Percentiles rank a stretch among this genome's conserved stretches.
These are phyloP conservation scores for Drosophila navojoa DNA, from an alignment of 1,140 invertebrate species.

Conservation along the genomic window DNA sequence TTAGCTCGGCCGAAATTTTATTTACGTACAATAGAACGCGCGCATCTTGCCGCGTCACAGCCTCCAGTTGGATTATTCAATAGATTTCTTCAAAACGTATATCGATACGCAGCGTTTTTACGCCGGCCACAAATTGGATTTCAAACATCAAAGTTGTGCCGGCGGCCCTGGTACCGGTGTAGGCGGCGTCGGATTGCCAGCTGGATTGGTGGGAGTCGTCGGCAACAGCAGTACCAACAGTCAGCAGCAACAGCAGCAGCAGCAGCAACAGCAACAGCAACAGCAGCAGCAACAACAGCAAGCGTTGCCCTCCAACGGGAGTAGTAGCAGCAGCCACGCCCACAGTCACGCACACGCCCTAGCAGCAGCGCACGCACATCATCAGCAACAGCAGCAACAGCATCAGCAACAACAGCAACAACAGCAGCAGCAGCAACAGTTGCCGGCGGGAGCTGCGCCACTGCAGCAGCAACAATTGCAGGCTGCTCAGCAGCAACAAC, in stretches of 20 bases:
- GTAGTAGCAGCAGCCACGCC: constrained; percentile 54
- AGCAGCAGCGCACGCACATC: constrained; percentile 70
- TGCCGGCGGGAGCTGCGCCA: too few species aligned
- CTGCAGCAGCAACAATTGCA: constrained; percentile 54
- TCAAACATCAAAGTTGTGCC: constrained; percentile 85
- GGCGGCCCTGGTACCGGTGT: constrained; percentile 84
- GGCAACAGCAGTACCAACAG: constrained; percentile 58
- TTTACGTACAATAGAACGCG: constrained; percentile 33
- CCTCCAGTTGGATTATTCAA: constrained; percentile 81
- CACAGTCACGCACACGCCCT: constrained; percentile 60
- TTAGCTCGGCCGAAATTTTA: constrained; percentile 5
- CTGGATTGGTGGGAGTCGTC: constrained; percentile 83
- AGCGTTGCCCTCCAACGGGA: constrained; percentile 25
- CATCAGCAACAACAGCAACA: constrained; percentile 53
- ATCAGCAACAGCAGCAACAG: constrained; percentile 67
- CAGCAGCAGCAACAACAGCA: constrained; percentile 29
- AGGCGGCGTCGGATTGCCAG: constrained; percentile 62
- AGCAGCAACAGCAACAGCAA: constrained; percentile 49
- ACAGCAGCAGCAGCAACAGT: constrained; percentile 35
- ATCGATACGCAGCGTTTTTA: constrained; percentile 83
- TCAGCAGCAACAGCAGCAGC: constrained; percentile 46
- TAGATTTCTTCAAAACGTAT: constrained; percentile 83
- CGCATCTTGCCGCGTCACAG: constrained; percentile 66
- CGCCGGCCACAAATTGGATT: constrained; percentile 86
- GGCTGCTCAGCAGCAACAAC: constrained; percentile 31